Conservation (phyloP, 2,797 vertebrate species). For the Sebastes itinus region DNA sequence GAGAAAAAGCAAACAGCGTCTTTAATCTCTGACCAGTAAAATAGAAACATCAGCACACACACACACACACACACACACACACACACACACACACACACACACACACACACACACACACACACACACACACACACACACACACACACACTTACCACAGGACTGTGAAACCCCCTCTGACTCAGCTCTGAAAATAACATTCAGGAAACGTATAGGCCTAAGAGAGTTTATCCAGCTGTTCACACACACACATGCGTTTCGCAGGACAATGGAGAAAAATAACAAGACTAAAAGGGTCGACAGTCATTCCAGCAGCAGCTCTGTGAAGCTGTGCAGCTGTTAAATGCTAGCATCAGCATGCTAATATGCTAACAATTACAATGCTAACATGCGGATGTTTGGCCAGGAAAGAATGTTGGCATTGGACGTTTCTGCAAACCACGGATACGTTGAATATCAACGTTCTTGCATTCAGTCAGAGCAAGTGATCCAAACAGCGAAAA, state of each 20-base stretch:
- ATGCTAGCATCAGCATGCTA: not conserved
- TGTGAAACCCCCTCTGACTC: conserved; percentile 22
- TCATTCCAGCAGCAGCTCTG: not conserved
- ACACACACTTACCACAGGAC: not conserved
- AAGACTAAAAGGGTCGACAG: not conserved
- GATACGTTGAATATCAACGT: too few species aligned
- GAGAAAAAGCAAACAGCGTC: not conserved
- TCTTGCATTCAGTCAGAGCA: too few species aligned
- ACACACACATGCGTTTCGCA: not conserved
- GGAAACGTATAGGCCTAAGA: conserved; percentile 11
- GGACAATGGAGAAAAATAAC: not conserved
- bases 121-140: not conserved
- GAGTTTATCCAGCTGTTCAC: conserved; percentile 23
- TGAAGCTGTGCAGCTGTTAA: not conserved
- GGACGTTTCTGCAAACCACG: too few species aligned
- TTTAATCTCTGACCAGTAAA: not conserved
- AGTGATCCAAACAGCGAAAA: too few species aligned
- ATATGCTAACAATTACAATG: not conserved
- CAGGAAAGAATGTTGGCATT: too few species aligned
- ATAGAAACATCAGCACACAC: not conserved
- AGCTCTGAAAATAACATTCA: conserved; percentile 38
- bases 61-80: not conserved
- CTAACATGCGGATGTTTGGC: not conserved
- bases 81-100: not conserved
- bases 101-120: not conserved